Conservation (phyloP, 2,888 invertebrate genomes). For the Patella pellucida region DNA sequence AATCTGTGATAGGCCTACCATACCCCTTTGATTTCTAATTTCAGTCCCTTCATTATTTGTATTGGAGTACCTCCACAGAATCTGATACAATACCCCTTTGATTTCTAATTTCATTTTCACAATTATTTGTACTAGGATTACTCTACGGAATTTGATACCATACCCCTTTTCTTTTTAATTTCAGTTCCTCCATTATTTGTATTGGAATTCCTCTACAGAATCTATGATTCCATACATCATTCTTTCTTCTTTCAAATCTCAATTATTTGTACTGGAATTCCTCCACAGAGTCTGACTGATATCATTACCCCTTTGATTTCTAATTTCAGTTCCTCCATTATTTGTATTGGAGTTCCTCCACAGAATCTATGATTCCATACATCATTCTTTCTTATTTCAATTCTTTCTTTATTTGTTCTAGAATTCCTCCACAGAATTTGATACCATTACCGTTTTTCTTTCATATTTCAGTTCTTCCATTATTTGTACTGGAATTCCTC, state of each 20-base stretch:
- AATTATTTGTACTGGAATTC: constrained; percentile 99
- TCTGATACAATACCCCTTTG: constrained; percentile 81
- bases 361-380: constrained; percentile 89
- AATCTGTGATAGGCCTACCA: too few relatives aligned
- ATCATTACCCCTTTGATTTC: constrained; percentile 74
- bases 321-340: constrained; percentile 85
- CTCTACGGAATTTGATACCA: constrained; percentile 94
- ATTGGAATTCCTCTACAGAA: constrained; percentile 97
- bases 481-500: constrained; percentile 99
- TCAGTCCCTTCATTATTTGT: constrained; percentile 98
- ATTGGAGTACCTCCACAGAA: constrained; percentile 96
- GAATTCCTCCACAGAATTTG: too few relatives aligned
- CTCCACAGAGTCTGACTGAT: constrained; percentile 94
- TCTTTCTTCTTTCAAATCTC: too few relatives aligned
- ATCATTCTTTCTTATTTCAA: constrained; percentile 73
- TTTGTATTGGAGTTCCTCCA: constrained; percentile 99
- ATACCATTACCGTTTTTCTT: constrained; percentile 74
- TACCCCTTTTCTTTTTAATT: constrained; percentile 36
- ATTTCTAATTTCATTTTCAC: constrained; percentile 81
- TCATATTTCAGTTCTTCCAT: constrained; percentile 83
- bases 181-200: constrained; percentile 96
- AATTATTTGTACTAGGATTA: constrained; percentile 99
- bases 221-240: constrained; percentile 87
- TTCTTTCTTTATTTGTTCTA: too few relatives aligned
- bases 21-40: too few relatives aligned